Evolutionary conservation across 2,797 vertebrate genomes (phyloP).

Genomic region (Pangasius sanitwongsei): DNA sequence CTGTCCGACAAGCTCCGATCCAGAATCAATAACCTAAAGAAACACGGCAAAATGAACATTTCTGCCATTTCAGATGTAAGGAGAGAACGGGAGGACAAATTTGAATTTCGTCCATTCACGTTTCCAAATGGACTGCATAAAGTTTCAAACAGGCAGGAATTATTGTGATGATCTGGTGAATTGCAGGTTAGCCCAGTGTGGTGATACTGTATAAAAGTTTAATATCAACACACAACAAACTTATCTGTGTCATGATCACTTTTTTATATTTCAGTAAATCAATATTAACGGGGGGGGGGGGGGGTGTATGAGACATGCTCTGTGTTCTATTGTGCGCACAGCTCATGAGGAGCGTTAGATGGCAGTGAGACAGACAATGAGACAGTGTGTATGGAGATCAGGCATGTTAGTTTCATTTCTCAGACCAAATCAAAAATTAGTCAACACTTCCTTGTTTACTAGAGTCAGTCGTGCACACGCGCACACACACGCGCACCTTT

Average conservation of each 20-base stretch:
- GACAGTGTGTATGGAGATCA: not conserved
- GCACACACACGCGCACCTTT: not conserved
- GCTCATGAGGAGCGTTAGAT: not conserved
- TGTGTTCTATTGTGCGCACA: not conserved
- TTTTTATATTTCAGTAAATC: not conserved
- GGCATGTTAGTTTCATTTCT: not conserved
- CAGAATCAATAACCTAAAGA: too few species aligned
- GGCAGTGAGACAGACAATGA: not conserved
- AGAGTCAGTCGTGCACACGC: not conserved
- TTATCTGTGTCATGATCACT: not conserved
- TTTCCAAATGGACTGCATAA: too few species aligned
- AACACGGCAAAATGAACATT: too few species aligned
- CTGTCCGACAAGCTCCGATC: too few species aligned
- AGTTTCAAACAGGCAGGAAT: too few species aligned
- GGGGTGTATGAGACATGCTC: too few species aligned
- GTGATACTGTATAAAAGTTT: not conserved
- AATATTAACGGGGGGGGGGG: not conserved
- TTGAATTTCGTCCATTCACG: too few species aligned
- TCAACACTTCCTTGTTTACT: not conserved
- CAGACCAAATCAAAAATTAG: not conserved
- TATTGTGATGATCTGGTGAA: too few species aligned
- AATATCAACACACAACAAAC: not conserved
- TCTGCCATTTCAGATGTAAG: too few species aligned
- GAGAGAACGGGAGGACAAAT: too few species aligned
- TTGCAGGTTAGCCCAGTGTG: too few species aligned